Percentiles rank a stretch among this genome's conserved stretches.
phyloP scores from a whole-genome alignment of 2,797 vertebrate species.

The Eulemur albifrons region DNA sequence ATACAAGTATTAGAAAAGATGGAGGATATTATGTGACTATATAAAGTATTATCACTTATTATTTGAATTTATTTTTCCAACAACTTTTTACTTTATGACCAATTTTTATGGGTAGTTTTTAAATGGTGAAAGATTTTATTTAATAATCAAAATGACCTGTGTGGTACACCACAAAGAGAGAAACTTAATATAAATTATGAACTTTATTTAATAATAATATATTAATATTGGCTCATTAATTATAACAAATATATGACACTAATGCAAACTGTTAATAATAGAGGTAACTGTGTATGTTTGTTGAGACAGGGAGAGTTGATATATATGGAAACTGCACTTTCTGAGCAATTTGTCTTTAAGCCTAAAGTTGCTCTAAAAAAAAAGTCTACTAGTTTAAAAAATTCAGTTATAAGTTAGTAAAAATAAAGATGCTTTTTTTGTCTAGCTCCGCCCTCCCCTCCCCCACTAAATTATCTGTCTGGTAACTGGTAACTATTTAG shows the following conservation, averaged over 20 bases:
- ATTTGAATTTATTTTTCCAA: neutral
- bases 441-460: rapidly evolving
- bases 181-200: neutral
- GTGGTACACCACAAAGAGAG: neutral
- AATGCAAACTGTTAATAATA: neutral
- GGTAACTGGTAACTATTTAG: neutral
- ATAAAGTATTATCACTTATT: neutral
- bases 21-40: neutral
- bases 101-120: neutral
- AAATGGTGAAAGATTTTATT: neutral
- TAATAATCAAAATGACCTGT: neutral
- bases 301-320: neutral
- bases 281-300: neutral
- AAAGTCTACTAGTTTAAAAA: neutral
- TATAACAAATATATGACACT: neutral
- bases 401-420: neutral
- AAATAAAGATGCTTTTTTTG: neutral
- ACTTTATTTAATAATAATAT: neutral
- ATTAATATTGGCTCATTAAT: neutral
- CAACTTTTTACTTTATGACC: neutral
- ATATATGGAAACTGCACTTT: neutral
- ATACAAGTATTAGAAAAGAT: neutral
- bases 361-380: neutral
- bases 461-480: neutral
- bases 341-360: neutral